Base-by-base conservation (phyloP, 2,797 vertebrate species). In the Myoxocephalus aenaeus region DNA sequence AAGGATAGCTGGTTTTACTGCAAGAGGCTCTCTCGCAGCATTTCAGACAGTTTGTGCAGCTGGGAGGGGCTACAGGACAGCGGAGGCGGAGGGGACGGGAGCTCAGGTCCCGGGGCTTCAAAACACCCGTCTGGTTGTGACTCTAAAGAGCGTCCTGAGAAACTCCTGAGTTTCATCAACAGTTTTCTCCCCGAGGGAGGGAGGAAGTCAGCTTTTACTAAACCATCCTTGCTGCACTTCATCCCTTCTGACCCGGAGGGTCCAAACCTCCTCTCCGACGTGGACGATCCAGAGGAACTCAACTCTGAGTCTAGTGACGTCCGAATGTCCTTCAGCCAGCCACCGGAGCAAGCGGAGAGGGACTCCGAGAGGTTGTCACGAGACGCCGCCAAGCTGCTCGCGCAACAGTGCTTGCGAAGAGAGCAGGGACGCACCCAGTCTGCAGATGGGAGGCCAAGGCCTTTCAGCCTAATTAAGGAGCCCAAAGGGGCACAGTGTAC, bases 11-110 rank as follows among this genome's bases (percentile, higher is more conserved):
- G 93, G 93, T 88, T 92, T 18, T 93, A 86, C 42, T 92, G 92
- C 57, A 95, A 81, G 67, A 96, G 92, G 82, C 93, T 96, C 84
- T 96, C 96, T 17, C 97, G 96, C 64, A 97, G 97, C 65, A 70
- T 96, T 89, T 97, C 97, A 14, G 97, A 97, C 87, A 97, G 96
- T 83, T 92, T 97, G 6, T 96, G 96, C 91, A 95, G 95, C 91
- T 96, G 95, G 96, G 96, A 96, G 67, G 92, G 89, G 38, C 86
- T 67, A 0, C 91, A 87, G 80, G 92, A 93, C 54, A 51, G 56
- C 20, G 84, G 82, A 40, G 75, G 56, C 4, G 90, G 78, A 77
- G 81, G 75, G 18, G 84, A 95, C 50, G 68, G 32, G 80, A 80
- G 70, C 87, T 92, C 82, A 58, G 90, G 78, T 90, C 88, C 88